Evolutionary conservation across 37 sponge, comb jelly and placozoan genomes (phyloP).

Genomic region (Crambe crambe): DNA sequence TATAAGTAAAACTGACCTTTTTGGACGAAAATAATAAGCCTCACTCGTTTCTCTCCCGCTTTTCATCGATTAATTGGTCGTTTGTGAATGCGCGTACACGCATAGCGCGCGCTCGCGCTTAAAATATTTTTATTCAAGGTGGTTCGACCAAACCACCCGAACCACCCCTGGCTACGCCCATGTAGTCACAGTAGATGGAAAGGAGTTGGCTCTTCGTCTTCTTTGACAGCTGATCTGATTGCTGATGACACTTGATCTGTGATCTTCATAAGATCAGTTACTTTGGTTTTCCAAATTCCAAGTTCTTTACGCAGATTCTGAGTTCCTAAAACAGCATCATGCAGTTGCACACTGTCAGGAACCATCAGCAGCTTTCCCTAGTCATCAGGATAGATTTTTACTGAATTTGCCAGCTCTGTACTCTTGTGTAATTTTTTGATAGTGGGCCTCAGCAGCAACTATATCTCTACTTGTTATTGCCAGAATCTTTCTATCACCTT

Average conservation of each 20-base stretch:
- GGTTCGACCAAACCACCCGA: no score
- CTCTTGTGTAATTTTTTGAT: no score
- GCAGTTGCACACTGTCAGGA: conserved; percentile 1
- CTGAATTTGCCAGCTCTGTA: not conserved
- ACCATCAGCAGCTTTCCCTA: conserved; percentile 9
- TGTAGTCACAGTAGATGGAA: no score
- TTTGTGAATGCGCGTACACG: no score
- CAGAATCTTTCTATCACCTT: conserved; percentile 3
- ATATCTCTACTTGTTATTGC: conserved; percentile 4
- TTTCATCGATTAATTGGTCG: no score
- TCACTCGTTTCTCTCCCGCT: no score
- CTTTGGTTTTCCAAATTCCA: conserved; percentile 14
- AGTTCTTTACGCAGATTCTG: conserved; percentile 4
- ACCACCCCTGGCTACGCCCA: no score
- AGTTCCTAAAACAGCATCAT: not conserved
- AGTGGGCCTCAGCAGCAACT: conserved; percentile 19
- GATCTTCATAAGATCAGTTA: conserved; percentile 3
- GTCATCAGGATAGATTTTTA: no score
- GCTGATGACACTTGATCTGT: conserved; percentile 7
- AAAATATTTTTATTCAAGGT: no score
- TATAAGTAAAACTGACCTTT: no score
- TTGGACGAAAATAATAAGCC: no score
- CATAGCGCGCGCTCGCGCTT: no score
- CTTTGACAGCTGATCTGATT: not conserved
- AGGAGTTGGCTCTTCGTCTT: not conserved